Base-by-base conservation (phyloP, 2,797 vertebrate genomes). In the Poecilia picta region DNA sequence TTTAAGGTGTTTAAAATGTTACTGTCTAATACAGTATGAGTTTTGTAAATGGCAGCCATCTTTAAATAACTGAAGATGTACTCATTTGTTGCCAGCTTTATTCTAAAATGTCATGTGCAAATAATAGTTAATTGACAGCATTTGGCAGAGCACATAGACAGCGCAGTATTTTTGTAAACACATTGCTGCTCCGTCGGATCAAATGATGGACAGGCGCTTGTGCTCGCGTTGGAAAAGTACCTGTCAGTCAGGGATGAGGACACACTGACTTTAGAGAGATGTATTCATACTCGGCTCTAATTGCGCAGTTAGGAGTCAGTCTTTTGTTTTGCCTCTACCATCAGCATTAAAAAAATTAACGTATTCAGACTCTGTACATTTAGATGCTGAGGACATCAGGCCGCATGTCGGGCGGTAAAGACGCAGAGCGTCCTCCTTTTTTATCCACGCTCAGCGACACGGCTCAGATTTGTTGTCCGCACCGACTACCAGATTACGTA, bases 191-290 rank as follows among this genome's bases (percentile, higher is more conserved):
- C 23, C 23, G 33, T 43, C 12, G 57, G 39, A 7, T 46, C 13
- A 15, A 33, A 39, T 91, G 88, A 92, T 71, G 83, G 91, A 87
- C 85, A 83, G 85, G 81, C 80, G 41, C 91, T 74, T 87, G 84
- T 86, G 90, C n/a, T 72, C 20, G 18, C 31, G 33, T 64, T 75
- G 77, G 68, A 86, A 81, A 83, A 53, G 57, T 51, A 46, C 68
- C 8, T 78, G 78, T 80, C 83, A 51, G 43, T 75, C 80, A 66
- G 51, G 43, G 74, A 39, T 49, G 77, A 57, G 57, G 72, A 55
- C 59, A 64, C 20, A 15, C 43, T 75, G 75, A 79, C 46, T 25
- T 83, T 28, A 28, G 25, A 46, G 13, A 72, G 13, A 28, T 46
- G 8, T 31, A 28, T 46, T 72, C 8, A 28, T 18, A 18, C 12